phyloP scores from a whole-genome alignment of 2,888 invertebrate species.

The Crocallis elinguaria region DNA sequence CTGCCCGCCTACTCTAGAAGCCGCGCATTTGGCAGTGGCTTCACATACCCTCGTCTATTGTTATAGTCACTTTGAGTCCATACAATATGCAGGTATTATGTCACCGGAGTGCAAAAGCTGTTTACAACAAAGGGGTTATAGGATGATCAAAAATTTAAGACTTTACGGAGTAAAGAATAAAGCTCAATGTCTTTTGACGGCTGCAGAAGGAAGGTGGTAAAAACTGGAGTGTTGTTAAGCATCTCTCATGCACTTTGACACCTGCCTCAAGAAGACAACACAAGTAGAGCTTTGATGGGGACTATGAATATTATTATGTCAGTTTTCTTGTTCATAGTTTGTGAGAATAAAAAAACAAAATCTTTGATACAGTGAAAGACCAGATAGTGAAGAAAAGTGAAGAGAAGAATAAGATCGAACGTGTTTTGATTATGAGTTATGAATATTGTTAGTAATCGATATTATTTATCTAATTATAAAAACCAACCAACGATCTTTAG shows the following conservation, averaged over 20 bases:
- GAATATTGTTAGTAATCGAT: background rate
- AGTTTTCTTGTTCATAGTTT: too few relatives aligned
- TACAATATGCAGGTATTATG: constrained; percentile 37
- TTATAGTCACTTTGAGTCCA: constrained; percentile 37
- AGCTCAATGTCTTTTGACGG: constrained; percentile 1
- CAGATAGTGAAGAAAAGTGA: background rate
- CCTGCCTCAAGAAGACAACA: background rate
- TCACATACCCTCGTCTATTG: constrained; percentile 46
- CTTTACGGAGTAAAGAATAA: constrained; percentile 7
- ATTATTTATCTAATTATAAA: constrained; percentile 5
- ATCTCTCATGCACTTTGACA: constrained; percentile 6
- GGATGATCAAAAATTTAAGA: constrained; percentile 7
- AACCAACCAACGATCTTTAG: background rate
- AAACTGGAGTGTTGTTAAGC: background rate
- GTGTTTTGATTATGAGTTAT: background rate
- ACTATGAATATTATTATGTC: background rate
- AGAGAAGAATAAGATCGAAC: background rate
- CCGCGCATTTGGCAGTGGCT: constrained; percentile 49
- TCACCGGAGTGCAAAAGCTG: constrained; percentile 31
- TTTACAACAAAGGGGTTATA: constrained; percentile 30
- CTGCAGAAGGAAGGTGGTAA: background rate
- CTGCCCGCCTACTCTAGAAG: constrained; percentile 45
- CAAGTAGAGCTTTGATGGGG: background rate
- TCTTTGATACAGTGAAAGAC: too few relatives aligned
- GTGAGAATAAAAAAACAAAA: too few relatives aligned